Conservation (phyloP, 2,888 invertebrate genomes). For the Eueremaeus valkanovi region DNA sequence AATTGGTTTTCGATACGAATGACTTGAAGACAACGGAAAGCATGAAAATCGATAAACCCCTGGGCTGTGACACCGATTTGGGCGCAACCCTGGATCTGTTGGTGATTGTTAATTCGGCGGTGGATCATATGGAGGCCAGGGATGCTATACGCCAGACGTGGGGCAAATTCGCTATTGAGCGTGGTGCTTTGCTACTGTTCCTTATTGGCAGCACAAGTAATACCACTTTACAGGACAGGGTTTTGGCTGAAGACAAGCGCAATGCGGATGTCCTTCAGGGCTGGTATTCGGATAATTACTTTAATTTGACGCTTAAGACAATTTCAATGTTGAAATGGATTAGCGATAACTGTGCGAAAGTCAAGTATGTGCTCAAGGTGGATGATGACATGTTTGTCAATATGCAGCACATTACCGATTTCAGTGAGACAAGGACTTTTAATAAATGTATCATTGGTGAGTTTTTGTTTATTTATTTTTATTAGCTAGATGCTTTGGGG, state of each 20-base stretch:
- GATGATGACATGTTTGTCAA: slow-evolving; percentile 88
- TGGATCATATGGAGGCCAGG: slow-evolving; percentile 64
- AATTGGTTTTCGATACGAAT: slow-evolving; percentile 13
- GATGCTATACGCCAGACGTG: slow-evolving; percentile 67
- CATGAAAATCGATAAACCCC: slow-evolving; percentile 40
- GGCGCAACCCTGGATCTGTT: slow-evolving; percentile 55
- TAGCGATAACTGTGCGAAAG: slow-evolving; percentile 56
- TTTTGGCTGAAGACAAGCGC: slow-evolving; percentile 62
- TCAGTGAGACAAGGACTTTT: slow-evolving; percentile 39
- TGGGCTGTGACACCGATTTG: slow-evolving; percentile 42
- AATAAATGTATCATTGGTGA: slow-evolving; percentile 38
- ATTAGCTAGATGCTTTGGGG: too few relatives aligned
- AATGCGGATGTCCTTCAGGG: slow-evolving; percentile 74
- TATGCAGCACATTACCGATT: slow-evolving; percentile 47
- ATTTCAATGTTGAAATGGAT: slow-evolving; percentile 77
- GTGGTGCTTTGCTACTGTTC: slow-evolving; percentile 46
- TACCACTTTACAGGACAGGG: slow-evolving; percentile 48
- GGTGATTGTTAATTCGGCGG: slow-evolving; percentile 71
- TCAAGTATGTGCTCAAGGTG: slow-evolving; percentile 72
- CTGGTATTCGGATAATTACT: slow-evolving; percentile 70
- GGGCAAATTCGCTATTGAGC: slow-evolving; percentile 54
- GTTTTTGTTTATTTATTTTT: too few relatives aligned
- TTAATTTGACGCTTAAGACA: slow-evolving; percentile 76
- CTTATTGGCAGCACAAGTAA: slow-evolving; percentile 46
- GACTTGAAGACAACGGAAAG: slow-evolving; percentile 24